Evolutionary conservation across 2,888 invertebrate genomes (phyloP).

Genomic region (Bombylius discolor): DNA sequence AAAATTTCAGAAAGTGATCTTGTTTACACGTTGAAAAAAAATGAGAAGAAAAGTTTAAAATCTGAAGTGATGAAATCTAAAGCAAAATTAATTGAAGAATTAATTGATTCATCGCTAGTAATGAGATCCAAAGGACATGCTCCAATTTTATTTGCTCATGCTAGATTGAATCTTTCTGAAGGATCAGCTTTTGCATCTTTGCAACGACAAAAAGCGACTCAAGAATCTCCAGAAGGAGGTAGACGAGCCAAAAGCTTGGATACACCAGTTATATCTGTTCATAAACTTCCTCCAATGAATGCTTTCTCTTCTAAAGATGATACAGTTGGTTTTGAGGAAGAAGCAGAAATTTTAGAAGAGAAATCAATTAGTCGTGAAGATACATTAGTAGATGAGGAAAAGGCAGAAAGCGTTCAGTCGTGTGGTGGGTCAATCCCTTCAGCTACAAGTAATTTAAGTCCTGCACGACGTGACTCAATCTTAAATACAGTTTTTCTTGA

Average conservation of each 20-base stretch:
- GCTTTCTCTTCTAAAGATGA: constrained; percentile 83
- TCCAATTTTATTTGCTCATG: constrained; percentile 66
- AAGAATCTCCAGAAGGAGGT: constrained; percentile 58
- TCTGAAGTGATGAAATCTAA: constrained; percentile 24
- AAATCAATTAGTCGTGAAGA: constrained; percentile 38
- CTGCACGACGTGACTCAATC: constrained; percentile 32
- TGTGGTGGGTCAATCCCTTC: constrained; percentile 35
- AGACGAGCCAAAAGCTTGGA: constrained; percentile 73
- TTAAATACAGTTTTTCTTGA: constrained; percentile 41
- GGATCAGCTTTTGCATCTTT: constrained; percentile 64
- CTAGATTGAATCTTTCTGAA: constrained; percentile 68
- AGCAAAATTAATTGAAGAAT: constrained; percentile 51
- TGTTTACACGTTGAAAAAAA: constrained; percentile 36
- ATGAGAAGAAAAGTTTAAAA: constrained; percentile 14
- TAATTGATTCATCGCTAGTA: constrained; percentile 52
- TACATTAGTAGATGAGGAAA: constrained; percentile 43
- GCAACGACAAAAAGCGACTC: constrained; percentile 62
- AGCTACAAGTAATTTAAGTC: constrained; percentile 27
- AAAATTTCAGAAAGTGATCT: constrained; percentile 46
- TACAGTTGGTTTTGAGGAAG: constrained; percentile 65
- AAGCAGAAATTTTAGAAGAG: constrained; percentile 47
- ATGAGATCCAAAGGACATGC: constrained; percentile 60
- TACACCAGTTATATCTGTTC: constrained; percentile 68
- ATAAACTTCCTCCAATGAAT: constrained; percentile 66
- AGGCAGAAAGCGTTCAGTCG: constrained; percentile 36